These are phyloP conservation scores for Piscicola geometra DNA, from an alignment of 2,888 invertebrate species.

Conservation along the genomic window DNA sequence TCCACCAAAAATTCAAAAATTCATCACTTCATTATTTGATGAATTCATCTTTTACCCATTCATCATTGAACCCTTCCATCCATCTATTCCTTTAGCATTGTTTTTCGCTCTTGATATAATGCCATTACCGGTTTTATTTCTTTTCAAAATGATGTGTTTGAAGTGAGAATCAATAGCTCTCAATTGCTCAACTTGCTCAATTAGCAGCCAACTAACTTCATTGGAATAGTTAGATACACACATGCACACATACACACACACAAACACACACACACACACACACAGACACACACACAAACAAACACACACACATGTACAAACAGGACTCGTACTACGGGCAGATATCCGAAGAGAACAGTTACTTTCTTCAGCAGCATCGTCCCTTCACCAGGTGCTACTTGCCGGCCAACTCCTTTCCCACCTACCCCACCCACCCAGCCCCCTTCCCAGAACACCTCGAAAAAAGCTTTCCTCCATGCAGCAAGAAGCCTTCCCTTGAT, in stretches of 20 bases:
- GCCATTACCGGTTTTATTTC: too few species aligned
- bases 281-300: neutral
- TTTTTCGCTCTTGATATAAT: too few species aligned
- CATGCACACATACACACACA: neutral
- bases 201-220: too few species aligned
- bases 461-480: constrained; percentile 18
- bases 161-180: too few species aligned
- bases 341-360: constrained; percentile 18
- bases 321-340: constrained; percentile 29
- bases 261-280: constrained; percentile 1
- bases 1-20: too few species aligned
- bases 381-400: constrained; percentile 20
- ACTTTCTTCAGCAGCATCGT: neutral
- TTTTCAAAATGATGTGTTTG: too few species aligned
- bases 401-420: neutral
- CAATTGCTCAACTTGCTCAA: too few species aligned
- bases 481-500: constrained; percentile 10
- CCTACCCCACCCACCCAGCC: neutral
- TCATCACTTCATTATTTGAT: too few species aligned
- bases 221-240: too few species aligned
- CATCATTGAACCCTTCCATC: too few species aligned
- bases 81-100: too few species aligned
- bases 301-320: neutral
- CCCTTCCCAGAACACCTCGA: constrained; percentile 8
- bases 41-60: too few species aligned